Percentiles rank a stretch among this genome's conserved stretches.
phyloP scores from a whole-genome alignment of 2,113 vertebrate genomes.

The Tyto alba region DNA sequence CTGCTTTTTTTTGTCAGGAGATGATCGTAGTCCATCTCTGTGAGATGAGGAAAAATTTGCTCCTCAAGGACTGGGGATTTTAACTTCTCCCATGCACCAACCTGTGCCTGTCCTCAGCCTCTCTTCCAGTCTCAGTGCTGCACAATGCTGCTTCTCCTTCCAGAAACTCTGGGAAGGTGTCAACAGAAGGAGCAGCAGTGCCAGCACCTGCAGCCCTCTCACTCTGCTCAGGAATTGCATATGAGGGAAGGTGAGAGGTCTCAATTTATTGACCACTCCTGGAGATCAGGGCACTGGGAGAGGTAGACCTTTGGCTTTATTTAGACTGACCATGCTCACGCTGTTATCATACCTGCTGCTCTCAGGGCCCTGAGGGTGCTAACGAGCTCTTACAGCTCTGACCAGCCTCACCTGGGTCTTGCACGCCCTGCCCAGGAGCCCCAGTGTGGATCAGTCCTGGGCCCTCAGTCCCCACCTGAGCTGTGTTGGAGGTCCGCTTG shows the following conservation, averaged over 20 bases:
- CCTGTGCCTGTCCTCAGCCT: neutral
- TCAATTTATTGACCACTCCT: neutral
- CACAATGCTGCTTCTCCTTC: neutral
- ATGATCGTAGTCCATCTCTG: rapidly evolving
- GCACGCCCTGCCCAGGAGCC: neutral
- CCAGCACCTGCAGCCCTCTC: neutral
- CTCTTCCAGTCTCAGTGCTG: neutral
- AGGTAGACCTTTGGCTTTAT: neutral
- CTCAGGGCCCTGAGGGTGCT: neutral
- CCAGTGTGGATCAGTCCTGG: neutral
- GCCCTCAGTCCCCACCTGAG: neutral
- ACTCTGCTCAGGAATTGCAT: neutral
- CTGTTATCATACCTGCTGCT: neutral
- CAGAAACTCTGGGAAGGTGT: neutral
- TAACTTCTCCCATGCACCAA: neutral
- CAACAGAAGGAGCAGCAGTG: neutral
- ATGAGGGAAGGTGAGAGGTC: neutral
- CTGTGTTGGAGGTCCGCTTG: neutral
- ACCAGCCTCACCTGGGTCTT: neutral
- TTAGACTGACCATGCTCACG: neutral
- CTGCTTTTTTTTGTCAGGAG: neutral
- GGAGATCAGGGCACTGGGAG: neutral
- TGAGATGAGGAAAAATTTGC: neutral
- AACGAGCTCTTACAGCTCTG: neutral
- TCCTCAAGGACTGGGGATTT: neutral